Evolutionary conservation across 2,888 invertebrate species (phyloP).

Genomic region (Doris montereyensis): DNA sequence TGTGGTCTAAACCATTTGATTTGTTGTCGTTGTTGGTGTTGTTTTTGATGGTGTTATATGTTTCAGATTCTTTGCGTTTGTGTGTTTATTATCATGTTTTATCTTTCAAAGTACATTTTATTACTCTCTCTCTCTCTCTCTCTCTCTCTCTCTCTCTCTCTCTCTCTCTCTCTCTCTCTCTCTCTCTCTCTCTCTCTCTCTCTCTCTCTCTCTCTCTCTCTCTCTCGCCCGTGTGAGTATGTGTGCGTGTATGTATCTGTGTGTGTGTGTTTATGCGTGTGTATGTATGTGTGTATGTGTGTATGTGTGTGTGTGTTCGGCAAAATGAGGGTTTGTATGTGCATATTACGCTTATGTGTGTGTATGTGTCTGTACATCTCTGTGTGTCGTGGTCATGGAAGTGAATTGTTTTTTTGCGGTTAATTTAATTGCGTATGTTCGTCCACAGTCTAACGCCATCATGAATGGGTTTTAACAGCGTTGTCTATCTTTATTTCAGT

Average conservation of each 20-base stretch:
- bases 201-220: not conserved
- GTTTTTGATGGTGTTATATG: no score
- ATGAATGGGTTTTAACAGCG: no score
- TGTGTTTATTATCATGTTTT: no score
- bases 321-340: no score
- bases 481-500: no score
- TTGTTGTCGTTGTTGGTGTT: no score
- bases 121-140: slow-evolving; percentile 7
- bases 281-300: slow-evolving; percentile 33
- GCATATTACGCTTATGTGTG: not conserved
- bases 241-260: slow-evolving; percentile 6
- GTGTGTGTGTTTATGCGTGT: slow-evolving; percentile 18
- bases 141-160: not conserved
- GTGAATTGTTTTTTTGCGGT: no score
- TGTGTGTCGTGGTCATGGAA: no score
- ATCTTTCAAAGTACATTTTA: not conserved
- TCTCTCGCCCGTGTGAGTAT: slow-evolving; percentile 71
- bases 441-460: no score
- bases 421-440: no score
- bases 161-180: not conserved
- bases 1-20: no score
- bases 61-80: no score
- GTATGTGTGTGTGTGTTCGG: slow-evolving; percentile 17
- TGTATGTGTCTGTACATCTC: not conserved
- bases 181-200: not conserved